Base-by-base conservation (phyloP, 2,888 invertebrate species). In the Ptychoptera albimana region DNA sequence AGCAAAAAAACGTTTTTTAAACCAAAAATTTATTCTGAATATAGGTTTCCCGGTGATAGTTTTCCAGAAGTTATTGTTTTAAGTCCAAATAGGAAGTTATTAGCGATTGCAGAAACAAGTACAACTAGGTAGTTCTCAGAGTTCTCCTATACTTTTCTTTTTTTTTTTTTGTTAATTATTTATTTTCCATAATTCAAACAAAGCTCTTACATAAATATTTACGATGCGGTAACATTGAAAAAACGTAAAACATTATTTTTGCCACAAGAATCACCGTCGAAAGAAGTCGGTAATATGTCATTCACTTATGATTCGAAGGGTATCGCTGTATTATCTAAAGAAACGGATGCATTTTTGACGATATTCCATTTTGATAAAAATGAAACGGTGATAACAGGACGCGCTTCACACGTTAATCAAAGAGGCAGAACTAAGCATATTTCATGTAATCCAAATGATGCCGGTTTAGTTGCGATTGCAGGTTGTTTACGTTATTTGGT, bases 221-320 rank as follows among this genome's bases (percentile, higher is more conserved):
- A 85, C 60, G 84, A 85, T 54, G 59, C 84, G 10, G 65, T 68
- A 8, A 77, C 78, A 0, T 71, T 79, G 50, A 82, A 80, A 56
- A 74, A 79, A 50, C 75, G 75, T 45, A 81, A 80, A 51, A 68
- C 73, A 16, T 62, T 82, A 41, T 74, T 75, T 1, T 69, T 81
- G 11, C 81, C 82, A 0, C 67, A 68, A 46, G 73, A 75, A 39
- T 67, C 71, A 1, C 65, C 69, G 4, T 72, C 80, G 0, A 71
- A 66, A 45, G 79, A 78, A 55, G 82, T 82, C 57, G 76, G 77
- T 10, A 76, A 79, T 45, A 66, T 87, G 1, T 74, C 77, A 29
- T 91, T 94, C 55, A 82, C 86, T 0, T 77, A 70, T 48, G 92
- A 93, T 60, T 85, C 82, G 2, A 84, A 83, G 58, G 79, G 80